Conservation (phyloP, 2,888 invertebrate species). For the Scelioninae gen. 2 region DNA sequence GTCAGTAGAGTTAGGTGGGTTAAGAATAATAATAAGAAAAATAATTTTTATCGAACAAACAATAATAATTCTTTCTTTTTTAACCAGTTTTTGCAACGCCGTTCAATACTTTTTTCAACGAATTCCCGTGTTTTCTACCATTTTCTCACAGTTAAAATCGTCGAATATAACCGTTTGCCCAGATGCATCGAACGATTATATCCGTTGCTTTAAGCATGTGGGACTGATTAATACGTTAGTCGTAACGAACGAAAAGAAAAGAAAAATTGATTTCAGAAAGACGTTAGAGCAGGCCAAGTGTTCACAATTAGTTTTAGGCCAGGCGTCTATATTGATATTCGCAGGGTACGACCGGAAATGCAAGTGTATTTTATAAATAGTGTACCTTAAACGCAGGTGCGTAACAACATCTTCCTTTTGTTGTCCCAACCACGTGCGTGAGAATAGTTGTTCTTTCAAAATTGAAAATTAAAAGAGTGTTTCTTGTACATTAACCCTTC, state of each 20-base stretch:
- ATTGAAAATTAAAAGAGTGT: conserved; percentile 28
- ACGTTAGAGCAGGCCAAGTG: conserved; percentile 49
- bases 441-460: conserved; percentile 46
- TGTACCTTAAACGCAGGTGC: conserved; percentile 51
- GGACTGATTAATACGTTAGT: conserved; percentile 18
- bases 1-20: too few species aligned
- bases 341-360: conserved; percentile 49
- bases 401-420: conserved; percentile 55
- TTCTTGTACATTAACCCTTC: conserved; percentile 14
- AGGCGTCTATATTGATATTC: conserved; percentile 52
- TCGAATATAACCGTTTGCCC: too few species aligned
- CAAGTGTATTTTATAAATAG: conserved; percentile 58
- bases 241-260: not conserved
- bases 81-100: too few species aligned
- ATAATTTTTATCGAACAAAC: too few species aligned
- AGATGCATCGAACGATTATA: conserved; percentile 9
- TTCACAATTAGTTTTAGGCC: conserved; percentile 43
- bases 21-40: too few species aligned
- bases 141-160: too few species aligned
- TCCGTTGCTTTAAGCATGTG: conserved; percentile 24
- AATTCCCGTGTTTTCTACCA: too few species aligned
- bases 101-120: too few species aligned
- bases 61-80: too few species aligned
- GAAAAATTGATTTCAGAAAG: conserved; percentile 21
- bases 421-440: conserved; percentile 52